Evolutionary conservation across 2,888 invertebrate species (phyloP), one percentile per base, ranked within the genome.

Genomic region (Lasioglossum villosulum): DNA sequence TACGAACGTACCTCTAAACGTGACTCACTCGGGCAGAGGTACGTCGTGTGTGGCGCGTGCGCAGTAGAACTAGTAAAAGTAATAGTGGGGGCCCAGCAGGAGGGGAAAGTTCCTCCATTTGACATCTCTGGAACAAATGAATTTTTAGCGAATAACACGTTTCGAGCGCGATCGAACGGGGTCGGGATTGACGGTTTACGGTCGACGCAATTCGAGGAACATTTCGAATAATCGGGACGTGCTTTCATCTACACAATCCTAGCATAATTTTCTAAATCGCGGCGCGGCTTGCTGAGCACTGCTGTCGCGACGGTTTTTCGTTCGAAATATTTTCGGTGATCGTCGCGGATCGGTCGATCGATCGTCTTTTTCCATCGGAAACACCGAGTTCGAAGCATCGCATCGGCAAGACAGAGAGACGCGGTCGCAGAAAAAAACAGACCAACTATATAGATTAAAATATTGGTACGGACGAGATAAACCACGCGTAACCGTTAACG

Each of bases 61-160:
- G n/a, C n/a, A n/a, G n/a, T n/a, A n/a, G n/a, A n/a, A n/a, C n/a
- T n/a, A n/a, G n/a, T n/a, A n/a, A n/a, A n/a, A n/a, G n/a, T n/a
- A n/a, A n/a, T n/a, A n/a, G n/a, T n/a, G n/a, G n/a, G n/a, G n/a
- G n/a, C n/a, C n/a, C n/a, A n/a, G n/a, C n/a, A n/a, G n/a, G n/a
- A n/a, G n/a, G n/a, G n/a, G n/a, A n/a, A n/a, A n/a, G n/a, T n/a
- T n/a, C n/a, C n/a, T n/a, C n/a, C n/a, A n/a, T n/a, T n/a, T n/a
- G n/a, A n/a, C n/a, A n/a, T n/a, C n/a, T n/a, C n/a, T n/a, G n/a
- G 88, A 88, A 88, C 59, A 71, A 78, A 45, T 68, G 81, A 88
- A 77, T 71, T 52, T 75, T 39, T 66, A 34, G 68, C 34, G 45
- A 39, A 52, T 27, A 77, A 56, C 70, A 34, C 42, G 23, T 19